A percentile compares a stretch with the other conserved stretches of the same genome.
phyloP scores from a whole-genome alignment of 2,113 vertebrate genomes.

The Tauraco erythrolophus region DNA sequence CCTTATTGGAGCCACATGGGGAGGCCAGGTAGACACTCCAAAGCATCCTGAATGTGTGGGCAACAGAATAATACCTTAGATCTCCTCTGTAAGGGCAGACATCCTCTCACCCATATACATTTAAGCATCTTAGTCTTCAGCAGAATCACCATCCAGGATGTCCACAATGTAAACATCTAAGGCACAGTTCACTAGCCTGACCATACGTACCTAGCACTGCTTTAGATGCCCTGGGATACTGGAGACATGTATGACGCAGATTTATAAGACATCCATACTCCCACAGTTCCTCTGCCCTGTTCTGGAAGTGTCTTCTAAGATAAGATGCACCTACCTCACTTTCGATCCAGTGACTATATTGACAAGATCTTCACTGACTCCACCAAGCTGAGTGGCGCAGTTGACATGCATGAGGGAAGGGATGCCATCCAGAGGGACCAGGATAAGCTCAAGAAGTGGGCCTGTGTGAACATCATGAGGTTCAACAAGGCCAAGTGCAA shows the following conservation, averaged over 20 bases:
- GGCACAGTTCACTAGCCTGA: not conserved
- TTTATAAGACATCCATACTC: not conserved
- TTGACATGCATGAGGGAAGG: no score
- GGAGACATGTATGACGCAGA: not conserved
- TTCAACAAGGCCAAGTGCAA: no score
- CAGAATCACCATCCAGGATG: not conserved
- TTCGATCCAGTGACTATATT: not conserved
- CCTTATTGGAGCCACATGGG: not conserved
- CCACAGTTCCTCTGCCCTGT: not conserved
- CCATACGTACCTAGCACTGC: not conserved
- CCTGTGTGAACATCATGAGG: no score
- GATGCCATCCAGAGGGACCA: no score
- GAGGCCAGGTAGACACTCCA: not conserved
- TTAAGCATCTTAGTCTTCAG: not conserved
- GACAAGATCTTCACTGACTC: not conserved
- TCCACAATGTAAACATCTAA: not conserved
- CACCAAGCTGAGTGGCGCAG: no score
- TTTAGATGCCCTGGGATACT: not conserved
- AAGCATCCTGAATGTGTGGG: not conserved
- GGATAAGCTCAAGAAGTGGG: no score
- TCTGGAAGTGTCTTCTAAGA: not conserved
- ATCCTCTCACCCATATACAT: not conserved
- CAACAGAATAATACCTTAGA: not conserved
- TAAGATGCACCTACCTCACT: not conserved
- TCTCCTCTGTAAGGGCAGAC: not conserved